phyloP scores from a whole-genome alignment of 2,113 vertebrate genomes.

The Myrmecophaga tridactyla region DNA sequence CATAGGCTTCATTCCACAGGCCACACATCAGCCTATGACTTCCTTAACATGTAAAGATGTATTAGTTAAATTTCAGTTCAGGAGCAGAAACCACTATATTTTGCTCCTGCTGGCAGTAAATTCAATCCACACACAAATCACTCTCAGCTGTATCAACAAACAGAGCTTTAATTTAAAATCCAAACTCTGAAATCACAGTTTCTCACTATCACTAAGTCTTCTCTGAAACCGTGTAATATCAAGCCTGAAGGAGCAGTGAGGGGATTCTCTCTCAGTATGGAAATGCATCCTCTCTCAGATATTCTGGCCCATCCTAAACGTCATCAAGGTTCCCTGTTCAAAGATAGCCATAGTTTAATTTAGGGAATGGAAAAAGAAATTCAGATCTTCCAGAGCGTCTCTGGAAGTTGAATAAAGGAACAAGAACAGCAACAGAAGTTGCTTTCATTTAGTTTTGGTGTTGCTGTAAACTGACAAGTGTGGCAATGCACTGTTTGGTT shows the following conservation, averaged over 20 bases:
- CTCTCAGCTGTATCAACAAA: conserved; percentile 69
- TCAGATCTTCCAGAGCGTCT: neutral
- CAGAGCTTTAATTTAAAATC: conserved; percentile 58
- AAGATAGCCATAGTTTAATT: neutral
- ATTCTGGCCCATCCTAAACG: neutral
- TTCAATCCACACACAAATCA: conserved; percentile 31
- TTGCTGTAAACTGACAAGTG: neutral
- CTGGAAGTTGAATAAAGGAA: neutral
- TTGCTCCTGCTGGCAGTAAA: conserved; percentile 40
- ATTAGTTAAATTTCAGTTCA: conserved; percentile 54
- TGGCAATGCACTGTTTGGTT: neutral
- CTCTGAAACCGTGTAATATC: neutral
- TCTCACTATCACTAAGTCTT: conserved; percentile 52
- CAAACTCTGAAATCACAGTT: conserved; percentile 45
- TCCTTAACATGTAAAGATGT: conserved; percentile 45
- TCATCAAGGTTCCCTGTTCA: neutral
- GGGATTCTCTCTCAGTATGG: neutral
- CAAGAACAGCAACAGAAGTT: neutral
- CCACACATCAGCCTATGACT: conserved; percentile 23
- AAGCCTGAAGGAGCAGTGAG: neutral
- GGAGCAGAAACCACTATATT: conserved; percentile 44
- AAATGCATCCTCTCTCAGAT: neutral
- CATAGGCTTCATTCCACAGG: conserved; percentile 16
- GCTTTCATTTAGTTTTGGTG: neutral
- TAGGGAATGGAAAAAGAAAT: neutral